Base-by-base conservation (phyloP, 2,888 invertebrate genomes). In the Phania funesta region DNA sequence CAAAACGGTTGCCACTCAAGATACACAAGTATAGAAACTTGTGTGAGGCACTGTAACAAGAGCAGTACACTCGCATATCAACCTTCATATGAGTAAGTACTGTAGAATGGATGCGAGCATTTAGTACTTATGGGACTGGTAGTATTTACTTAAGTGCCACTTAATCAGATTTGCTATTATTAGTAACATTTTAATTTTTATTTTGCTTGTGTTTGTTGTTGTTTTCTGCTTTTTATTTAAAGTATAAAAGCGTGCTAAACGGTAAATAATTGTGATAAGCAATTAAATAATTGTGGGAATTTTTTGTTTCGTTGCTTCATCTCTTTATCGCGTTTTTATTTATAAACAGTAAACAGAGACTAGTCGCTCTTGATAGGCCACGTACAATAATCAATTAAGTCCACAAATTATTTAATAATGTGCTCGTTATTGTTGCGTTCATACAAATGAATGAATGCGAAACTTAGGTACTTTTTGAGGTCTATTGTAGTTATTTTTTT, bases 231-330 rank as follows among this genome's bases (percentile, higher is more conserved):
- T 24, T 24, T 46, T 24, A 24, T 18, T 68, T 18, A 18, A 35
- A 52, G 2, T 65, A 65, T 20, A 67, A 76, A 73, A 52, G 73
- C 60, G 81, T 81, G 67, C 73, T 73, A 73, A 77, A 62, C 46
- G 56, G 67, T 81, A 18, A 67, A 38, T 73, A 73, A 77, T 77
- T 81, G 67, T 62, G 67, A 73, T 76, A 81, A 81, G 73, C 77
- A 73, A 77, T 73, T 76, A 62, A 77, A 81, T 81, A 77, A 76
- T 64, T 44, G 81, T 81, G 81, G 76, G 81, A 81, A 77, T 20
- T 68, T 13, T 54, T 54, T 54, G 9, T 16, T 50, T 68, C n/a
- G n/a, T 41, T 26, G n/a, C 20, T 24, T 48, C 35, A 46, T 22
- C 13, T 41, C 11, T 32, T 56, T 20, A 11, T 38, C 24, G 46